Conservation (phyloP, 2,797 vertebrate genomes). For the Arremon aurantiirostris region DNA sequence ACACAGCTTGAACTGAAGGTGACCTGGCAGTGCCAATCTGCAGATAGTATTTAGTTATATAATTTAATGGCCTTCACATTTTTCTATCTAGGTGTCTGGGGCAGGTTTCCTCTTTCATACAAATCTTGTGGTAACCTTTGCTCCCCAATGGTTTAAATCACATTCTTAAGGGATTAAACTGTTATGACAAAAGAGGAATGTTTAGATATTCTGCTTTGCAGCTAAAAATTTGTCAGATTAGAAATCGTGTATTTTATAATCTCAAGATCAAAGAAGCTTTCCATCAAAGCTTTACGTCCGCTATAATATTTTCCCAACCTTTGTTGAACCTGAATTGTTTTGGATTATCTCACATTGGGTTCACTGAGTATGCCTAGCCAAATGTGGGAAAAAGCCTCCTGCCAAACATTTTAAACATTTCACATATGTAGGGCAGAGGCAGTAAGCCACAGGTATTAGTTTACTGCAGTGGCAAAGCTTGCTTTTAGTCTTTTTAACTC, state of each 20-base stretch:
- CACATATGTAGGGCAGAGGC: constrained; percentile 68
- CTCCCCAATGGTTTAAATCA: constrained; percentile 72
- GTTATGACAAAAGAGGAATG: constrained; percentile 81
- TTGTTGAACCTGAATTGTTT: constrained; percentile 83
- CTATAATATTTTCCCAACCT: constrained; percentile 80
- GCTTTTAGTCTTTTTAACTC: constrained; percentile 65
- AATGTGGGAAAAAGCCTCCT: constrained; percentile 85
- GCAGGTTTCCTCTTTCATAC: constrained; percentile 69
- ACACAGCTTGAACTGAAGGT: constrained; percentile 59
- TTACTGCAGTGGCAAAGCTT: constrained; percentile 27
- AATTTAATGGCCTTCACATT: constrained; percentile 69
- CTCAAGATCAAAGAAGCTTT: constrained; percentile 81
- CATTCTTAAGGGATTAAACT: constrained; percentile 82
- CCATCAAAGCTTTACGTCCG: constrained; percentile 76
- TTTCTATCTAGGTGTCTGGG: constrained; percentile 70
- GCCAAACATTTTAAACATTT: constrained; percentile 77
- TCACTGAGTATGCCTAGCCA: constrained; percentile 85
- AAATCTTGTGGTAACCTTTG: constrained; percentile 75
- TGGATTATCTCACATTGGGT: constrained; percentile 94
- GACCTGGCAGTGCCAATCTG: constrained; percentile 53
- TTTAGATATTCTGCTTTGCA: constrained; percentile 79
- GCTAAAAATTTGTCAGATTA: constrained; percentile 83
- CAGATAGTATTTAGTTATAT: constrained; percentile 49
- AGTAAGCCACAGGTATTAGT: constrained; percentile 70
- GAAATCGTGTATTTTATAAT: constrained; percentile 81